phyloP scores from a whole-genome alignment of 2,888 invertebrate genomes.

The Trilocha varians region DNA sequence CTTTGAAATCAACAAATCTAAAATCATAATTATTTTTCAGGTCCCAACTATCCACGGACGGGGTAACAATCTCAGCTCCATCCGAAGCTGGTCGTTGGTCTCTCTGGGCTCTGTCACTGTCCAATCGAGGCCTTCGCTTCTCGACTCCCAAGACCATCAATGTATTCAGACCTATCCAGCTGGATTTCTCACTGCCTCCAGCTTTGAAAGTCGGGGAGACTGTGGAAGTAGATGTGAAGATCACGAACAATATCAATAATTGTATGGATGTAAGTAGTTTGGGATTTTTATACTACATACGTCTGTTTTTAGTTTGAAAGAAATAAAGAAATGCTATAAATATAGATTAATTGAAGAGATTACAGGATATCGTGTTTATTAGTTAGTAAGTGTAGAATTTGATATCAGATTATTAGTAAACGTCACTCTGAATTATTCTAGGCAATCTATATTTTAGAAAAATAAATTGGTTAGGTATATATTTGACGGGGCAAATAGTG shows the following conservation, averaged over 20 bases:
- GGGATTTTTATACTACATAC: no score
- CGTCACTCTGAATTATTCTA: no score
- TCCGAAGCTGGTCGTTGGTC: conserved; percentile 78
- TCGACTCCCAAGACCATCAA: conserved; percentile 74
- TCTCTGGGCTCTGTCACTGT: conserved; percentile 75
- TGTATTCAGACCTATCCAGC: conserved; percentile 76
- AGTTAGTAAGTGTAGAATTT: no score
- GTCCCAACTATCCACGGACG: conserved; percentile 71
- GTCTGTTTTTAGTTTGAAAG: no score
- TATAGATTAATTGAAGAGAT: no score
- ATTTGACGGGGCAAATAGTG: no score
- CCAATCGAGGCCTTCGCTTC: conserved; percentile 65
- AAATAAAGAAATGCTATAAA: no score
- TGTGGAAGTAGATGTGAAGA: conserved; percentile 79
- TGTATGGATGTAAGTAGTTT: conserved; percentile 78
- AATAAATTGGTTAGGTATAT: no score
- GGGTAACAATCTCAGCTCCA: conserved; percentile 73
- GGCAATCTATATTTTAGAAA: no score
- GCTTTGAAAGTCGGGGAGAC: conserved; percentile 76
- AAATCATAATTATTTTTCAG: conserved; percentile 33
- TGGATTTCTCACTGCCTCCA: conserved; percentile 75
- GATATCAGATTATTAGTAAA: no score
- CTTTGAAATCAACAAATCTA: not conserved
- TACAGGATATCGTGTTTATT: no score
- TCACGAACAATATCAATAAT: conserved; percentile 78